Base-by-base conservation (phyloP, 2,797 vertebrate genomes). In the Naso thynnoides region DNA sequence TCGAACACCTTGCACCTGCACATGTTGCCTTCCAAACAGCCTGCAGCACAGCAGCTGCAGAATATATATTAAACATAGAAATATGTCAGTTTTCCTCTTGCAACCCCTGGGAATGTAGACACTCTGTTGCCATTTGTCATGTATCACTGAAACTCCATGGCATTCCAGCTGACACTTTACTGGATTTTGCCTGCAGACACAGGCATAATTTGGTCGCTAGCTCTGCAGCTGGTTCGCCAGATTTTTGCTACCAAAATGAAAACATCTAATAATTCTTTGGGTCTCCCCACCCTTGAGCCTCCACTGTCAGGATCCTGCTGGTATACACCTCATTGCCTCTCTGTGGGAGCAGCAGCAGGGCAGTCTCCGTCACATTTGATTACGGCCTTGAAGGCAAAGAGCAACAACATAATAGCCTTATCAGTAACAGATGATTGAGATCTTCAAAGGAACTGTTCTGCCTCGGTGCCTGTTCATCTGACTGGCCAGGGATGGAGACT, bases 351-450 rank as follows among this genome's bases (percentile, higher is more conserved):
- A 79, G 73, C 83, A 83, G 75, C 84, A 82, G 83, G 75, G 72
- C 81, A 86, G 78, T 73, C 68, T 88, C 85, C 86, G 87, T 91
- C 90, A 91, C 86, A 88, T 91, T 92, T 92, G 87, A 93, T 93
- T 93, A 92, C 2, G 10, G 85, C 87, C 91, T 88, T 81, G 84
- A 87, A 91, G 90, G 87, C 88, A 92, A 89, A 90, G 90, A 89
- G 89, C 89, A 91, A 88, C 80, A 88, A 80, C 84, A 90, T 92
- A 93, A 93, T 91, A 91, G 90, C 88, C 86, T 91, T 89, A 94
- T 93, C 92, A 90, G 91, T 85, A 90, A 65, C 85, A 88, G 85
- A 93, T 89, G 93, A 94, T 91, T 89, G 91, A 93, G 89, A 93
- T 92, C 88, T 93, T 94, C 92, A 92, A 94, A 94, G 89, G 73